These are phyloP conservation scores for Ischnus inquisitorius DNA, from an alignment of 2,888 invertebrate genomes.

Conservation along the genomic window DNA sequence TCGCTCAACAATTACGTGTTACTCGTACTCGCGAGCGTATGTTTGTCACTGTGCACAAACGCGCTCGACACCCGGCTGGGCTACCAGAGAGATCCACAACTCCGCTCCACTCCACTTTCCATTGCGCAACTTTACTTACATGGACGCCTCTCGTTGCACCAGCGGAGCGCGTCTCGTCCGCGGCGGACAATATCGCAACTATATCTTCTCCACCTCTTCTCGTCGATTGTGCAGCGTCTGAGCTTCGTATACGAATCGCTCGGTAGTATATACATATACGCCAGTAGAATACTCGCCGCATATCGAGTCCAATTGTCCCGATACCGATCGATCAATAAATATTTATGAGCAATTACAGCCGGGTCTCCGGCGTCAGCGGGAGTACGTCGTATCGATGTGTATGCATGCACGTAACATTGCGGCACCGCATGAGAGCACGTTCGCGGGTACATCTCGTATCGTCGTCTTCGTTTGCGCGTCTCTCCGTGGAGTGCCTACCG, in stretches of 20 bases:
- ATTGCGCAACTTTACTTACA: slow-evolving; percentile 43
- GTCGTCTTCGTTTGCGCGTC: slow-evolving; percentile 10
- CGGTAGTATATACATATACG: slow-evolving; percentile 15
- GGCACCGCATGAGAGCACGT: slow-evolving; percentile 23
- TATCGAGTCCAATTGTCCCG: slow-evolving; percentile 76
- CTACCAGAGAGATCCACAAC: slow-evolving; percentile 9
- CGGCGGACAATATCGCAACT: slow-evolving; percentile 35
- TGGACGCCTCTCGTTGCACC: slow-evolving; percentile 10
- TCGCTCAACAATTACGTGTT: slow-evolving; percentile 16
- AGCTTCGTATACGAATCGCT: slow-evolving; percentile 4
- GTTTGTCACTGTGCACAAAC: slow-evolving; percentile 36
- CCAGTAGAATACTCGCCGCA: slow-evolving; percentile 29
- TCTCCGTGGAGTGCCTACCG: slow-evolving; percentile 28
- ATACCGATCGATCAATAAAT: slow-evolving; percentile 80
- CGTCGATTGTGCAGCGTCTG: slow-evolving; percentile 22
- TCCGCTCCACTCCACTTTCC: too few relatives aligned
- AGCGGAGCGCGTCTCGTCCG: neutral
- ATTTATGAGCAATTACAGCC: slow-evolving; percentile 78
- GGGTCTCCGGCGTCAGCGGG: slow-evolving; percentile 27
- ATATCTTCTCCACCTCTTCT: slow-evolving; percentile 25
- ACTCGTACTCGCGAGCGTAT: slow-evolving; percentile 21
- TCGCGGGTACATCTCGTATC: slow-evolving; percentile 42
- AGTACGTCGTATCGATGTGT: slow-evolving; percentile 5
- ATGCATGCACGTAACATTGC: slow-evolving; percentile 44
- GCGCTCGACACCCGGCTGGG: slow-evolving; percentile 14